A percentile compares a stretch with the other conserved stretches of the same genome.
Evolutionary conservation across 2,797 vertebrate species (phyloP).

Genomic region (Calcarius lapponicus): DNA sequence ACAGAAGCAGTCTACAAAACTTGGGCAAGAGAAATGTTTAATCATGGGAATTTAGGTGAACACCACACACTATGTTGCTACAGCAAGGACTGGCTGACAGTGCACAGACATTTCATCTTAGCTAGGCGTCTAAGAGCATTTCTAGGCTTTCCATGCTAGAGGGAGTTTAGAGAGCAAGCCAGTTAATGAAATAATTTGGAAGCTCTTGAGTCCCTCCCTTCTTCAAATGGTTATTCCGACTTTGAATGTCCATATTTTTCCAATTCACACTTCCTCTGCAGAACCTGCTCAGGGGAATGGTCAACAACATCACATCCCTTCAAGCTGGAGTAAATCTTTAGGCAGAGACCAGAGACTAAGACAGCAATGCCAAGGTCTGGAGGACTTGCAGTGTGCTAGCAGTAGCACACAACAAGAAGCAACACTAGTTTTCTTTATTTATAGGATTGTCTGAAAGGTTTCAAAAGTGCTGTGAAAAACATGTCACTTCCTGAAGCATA

Average conservation of each 20-base stretch:
- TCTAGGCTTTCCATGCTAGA: neutral
- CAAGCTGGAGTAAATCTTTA: neutral
- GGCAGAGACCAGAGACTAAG: neutral
- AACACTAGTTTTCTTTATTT: neutral
- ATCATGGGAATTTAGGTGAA: neutral
- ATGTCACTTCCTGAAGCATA: neutral
- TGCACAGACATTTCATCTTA: neutral
- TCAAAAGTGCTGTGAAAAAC: neutral
- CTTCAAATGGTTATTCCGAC: neutral
- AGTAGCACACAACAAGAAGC: neutral
- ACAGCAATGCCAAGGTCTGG: neutral
- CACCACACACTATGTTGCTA: neutral
- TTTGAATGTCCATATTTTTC: neutral
- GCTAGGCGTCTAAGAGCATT: neutral
- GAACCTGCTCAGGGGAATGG: neutral
- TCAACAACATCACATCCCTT: neutral
- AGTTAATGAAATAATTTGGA: neutral
- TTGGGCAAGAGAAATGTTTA: neutral
- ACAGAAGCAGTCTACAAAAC: neutral
- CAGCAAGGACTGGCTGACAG: neutral
- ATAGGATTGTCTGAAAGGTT: neutral
- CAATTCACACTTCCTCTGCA: neutral
- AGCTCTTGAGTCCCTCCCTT: neutral
- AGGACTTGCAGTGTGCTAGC: neutral
- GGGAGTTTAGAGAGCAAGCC: neutral